Evolutionary conservation across 2,888 invertebrate genomes (phyloP).

Genomic region (Dryocosmus kuriphilus): DNA sequence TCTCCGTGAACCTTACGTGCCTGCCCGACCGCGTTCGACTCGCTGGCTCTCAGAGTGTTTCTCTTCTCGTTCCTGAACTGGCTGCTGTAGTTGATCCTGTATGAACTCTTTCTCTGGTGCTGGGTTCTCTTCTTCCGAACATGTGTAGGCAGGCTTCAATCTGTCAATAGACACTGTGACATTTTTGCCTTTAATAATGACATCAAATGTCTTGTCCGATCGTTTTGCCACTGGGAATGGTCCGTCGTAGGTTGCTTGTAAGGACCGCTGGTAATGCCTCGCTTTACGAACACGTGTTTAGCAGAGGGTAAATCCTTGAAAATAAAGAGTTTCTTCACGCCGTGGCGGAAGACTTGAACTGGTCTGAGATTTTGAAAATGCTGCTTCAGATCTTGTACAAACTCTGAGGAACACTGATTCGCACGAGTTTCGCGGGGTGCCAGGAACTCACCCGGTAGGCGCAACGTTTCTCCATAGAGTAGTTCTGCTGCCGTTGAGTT

Average conservation of each 20-base stretch:
- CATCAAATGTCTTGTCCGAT: not conserved
- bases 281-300: conserved; percentile 51
- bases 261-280: conserved; percentile 31
- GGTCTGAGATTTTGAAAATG: conserved; percentile 42
- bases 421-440: not conserved
- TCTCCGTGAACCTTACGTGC: not conserved
- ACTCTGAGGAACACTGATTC: not conserved
- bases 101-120: no score
- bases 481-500: no score
- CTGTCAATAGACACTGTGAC: conserved; percentile 5
- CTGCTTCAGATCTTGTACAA: conserved; percentile 27
- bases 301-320: conserved; percentile 44
- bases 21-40: not conserved
- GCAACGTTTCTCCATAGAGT: conserved; percentile 10
- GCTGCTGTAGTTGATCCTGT: no score
- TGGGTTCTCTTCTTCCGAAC: no score
- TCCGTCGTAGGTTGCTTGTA: conserved; percentile 36
- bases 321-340: conserved; percentile 44
- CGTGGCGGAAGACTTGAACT: conserved; percentile 26
- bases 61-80: no score
- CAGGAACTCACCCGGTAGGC: conserved; percentile 61
- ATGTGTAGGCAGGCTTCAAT: not conserved
- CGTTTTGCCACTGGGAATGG: not conserved
- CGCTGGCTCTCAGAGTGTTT: not conserved
- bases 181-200: not conserved